Conservation (phyloP, 2,888 invertebrate genomes). For the Vanessa cardui region DNA sequence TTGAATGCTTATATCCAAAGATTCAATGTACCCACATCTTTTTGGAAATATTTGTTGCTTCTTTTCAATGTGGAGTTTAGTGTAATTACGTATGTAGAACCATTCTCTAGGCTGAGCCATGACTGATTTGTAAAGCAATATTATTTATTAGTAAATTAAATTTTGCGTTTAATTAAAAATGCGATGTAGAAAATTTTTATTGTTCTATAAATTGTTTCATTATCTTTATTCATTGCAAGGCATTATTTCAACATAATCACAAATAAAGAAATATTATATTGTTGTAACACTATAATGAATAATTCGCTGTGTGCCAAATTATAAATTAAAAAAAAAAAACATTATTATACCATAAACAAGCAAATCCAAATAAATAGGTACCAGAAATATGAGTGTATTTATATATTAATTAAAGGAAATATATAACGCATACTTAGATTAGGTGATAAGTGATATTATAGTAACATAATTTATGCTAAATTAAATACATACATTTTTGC, state of each 20-base stretch:
- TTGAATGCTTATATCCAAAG: constrained; percentile 6
- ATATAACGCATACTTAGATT: constrained; percentile 68
- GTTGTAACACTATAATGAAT: constrained; percentile 19
- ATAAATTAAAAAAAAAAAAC: constrained; percentile 46
- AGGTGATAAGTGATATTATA: constrained; percentile 78
- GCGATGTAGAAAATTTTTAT: constrained; percentile 27
- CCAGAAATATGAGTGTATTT: constrained; percentile 68
- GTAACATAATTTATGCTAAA: constrained; percentile 66
- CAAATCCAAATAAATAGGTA: constrained; percentile 61
- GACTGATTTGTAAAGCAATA: constrained; percentile 81
- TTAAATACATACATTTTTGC: constrained; percentile 77
- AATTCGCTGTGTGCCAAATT: constrained; percentile 71
- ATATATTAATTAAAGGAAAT: constrained; percentile 56
- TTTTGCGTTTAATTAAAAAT: constrained; percentile 51
- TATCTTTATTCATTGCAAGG: constrained; percentile 32
- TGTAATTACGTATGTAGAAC: constrained; percentile 34
- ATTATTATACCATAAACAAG: constrained; percentile 52
- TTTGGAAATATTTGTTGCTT: constrained; percentile 14
- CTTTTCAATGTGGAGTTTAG: constrained; percentile 33
- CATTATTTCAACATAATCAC: constrained; percentile 37
- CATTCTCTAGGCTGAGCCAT: constrained; percentile 71
- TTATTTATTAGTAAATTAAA: constrained; percentile 73
- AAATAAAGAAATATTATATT: constrained; percentile 20
- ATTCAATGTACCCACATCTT: not conserved
- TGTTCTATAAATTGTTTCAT: constrained; percentile 26